Evolutionary conservation across 2,113 vertebrate genomes (phyloP).

Genomic region (Heterochromis multidens): DNA sequence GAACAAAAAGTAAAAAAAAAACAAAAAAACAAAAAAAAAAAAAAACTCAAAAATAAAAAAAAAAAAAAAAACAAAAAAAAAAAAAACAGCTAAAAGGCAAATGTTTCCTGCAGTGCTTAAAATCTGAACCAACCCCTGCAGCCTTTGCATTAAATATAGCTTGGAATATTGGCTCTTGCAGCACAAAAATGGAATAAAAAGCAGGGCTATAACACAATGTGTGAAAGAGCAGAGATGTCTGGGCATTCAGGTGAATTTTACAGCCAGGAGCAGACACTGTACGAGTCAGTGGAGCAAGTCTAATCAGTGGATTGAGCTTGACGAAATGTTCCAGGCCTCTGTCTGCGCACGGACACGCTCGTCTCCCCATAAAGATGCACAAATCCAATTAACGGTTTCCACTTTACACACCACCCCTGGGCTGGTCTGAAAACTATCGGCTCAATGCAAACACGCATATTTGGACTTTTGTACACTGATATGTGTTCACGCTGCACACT

Average conservation of each 20-base stretch:
- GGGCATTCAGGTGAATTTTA: conserved; percentile 11
- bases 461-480: not conserved
- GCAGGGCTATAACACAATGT: not conserved
- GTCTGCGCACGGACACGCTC: not conserved
- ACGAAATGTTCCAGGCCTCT: not conserved
- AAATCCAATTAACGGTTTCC: conserved; percentile 12
- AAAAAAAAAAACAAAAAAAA: not conserved
- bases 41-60: no score
- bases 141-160: not conserved
- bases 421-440: not conserved
- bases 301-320: conserved; percentile 7
- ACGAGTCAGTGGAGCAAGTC: not conserved
- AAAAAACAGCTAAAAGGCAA: not conserved
- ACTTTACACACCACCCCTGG: not conserved
- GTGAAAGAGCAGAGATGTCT: not conserved
- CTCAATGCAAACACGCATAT: not conserved
- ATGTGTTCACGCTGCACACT: not conserved
- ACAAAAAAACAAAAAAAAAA: not conserved
- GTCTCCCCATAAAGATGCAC: not conserved
- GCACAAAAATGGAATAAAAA: not conserved
- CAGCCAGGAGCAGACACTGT: not conserved
- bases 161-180: not conserved
- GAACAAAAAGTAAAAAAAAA: no score
- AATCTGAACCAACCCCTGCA: not conserved
- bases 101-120: not conserved